Base-by-base conservation (phyloP, 2,797 vertebrate species). In the Sphenodon punctatus region DNA sequence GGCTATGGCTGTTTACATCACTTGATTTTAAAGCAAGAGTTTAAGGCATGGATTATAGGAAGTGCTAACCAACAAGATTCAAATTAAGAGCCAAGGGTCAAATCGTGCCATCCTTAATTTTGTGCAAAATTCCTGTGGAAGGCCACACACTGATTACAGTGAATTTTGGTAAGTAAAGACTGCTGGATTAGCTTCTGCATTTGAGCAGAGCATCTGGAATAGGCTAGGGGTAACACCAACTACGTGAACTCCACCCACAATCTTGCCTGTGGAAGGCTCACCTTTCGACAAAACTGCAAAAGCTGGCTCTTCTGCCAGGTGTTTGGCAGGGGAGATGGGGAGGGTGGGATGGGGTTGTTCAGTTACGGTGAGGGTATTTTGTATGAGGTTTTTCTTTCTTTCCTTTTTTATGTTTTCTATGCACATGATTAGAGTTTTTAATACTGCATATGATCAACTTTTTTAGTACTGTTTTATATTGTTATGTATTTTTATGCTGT, bases 51-150 rank as follows among this genome's bases (percentile, higher is more conserved):
- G 46, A 67, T 23, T 32, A 39, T 41, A 51, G 20, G 61, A 77
- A 30, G 53, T 70, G 38, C 1, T 20, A 16, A 42, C 49, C 32
- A 78, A 27, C 32, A 10, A 4, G 0, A 9, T 9, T 45, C 27
- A 64, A 61, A 20, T 1, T 22, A 7, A 41, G 27, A 72, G 34
- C 51, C 53, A 61, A 80, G 34, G 53, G 38, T 45, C 64, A 46
- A 34, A 23, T 1, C 16, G 10, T 0, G 2, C n/a, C n/a, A n/a
- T 58, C 13, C 7, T 16, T 39, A 17, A 38, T 23, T n/a, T n/a
- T 36, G 32, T 32, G 6, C 36, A 23, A 58, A 58, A 58, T 34
- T 36, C 10, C 20, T 58, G 34, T 58, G 13, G 34, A 36, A 34
- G 32, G 36, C 20, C 45, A 45, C n/a, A n/a, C n/a, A 58, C 17